These are phyloP conservation scores for Dasypus novemcinctus DNA, from an alignment of 2,113 vertebrate genomes.

Conservation along the genomic window DNA sequence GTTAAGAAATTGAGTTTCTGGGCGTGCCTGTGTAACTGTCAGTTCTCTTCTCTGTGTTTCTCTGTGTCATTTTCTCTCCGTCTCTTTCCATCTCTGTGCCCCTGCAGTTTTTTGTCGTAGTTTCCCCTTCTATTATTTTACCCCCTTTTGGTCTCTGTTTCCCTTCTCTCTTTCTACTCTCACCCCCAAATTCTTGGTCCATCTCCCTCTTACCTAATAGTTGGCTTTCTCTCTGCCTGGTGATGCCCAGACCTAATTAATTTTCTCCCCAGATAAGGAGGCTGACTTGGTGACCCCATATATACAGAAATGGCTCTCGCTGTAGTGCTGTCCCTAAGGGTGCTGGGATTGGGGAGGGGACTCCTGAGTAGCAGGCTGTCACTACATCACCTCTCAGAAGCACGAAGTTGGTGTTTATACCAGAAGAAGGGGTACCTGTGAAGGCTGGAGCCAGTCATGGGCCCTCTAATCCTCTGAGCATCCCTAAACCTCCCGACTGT, in stretches of 20 bases:
- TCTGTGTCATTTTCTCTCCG: background rate
- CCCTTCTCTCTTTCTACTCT: background rate
- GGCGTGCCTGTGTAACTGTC: background rate
- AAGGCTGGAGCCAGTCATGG: background rate
- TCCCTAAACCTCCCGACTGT: background rate
- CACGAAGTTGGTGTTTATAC: conserved; percentile 46
- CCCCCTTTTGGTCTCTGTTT: background rate
- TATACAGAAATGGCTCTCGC: background rate
- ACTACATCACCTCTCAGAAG: background rate
- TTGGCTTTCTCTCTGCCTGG: background rate
- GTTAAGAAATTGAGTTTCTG: background rate
- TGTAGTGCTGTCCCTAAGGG: background rate
- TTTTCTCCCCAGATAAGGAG: background rate
- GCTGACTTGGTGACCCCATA: background rate
- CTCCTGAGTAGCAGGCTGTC: background rate
- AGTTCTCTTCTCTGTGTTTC: background rate
- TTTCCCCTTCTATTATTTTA: background rate
- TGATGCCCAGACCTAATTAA: background rate
- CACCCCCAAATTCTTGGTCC: background rate
- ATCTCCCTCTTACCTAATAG: background rate
- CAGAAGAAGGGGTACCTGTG: background rate
- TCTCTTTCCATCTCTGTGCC: background rate
- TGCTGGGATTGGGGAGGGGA: background rate
- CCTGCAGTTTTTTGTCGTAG: background rate
- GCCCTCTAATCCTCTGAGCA: background rate